Evolutionary conservation across 2,113 vertebrate species (phyloP).

Genomic region (Barnardius zonarius): DNA sequence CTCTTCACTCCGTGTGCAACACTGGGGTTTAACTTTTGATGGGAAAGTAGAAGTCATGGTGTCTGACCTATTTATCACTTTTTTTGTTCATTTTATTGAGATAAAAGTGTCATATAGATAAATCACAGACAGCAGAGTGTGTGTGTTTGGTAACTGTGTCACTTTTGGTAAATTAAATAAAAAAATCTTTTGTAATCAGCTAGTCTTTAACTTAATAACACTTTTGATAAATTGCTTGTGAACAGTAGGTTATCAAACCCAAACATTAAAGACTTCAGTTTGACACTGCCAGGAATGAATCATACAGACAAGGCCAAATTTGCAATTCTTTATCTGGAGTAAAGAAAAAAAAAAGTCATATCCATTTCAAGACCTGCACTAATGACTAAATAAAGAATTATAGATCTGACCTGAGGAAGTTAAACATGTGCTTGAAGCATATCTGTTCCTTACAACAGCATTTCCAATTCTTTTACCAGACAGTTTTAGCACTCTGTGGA

Average conservation of each 20-base stretch:
- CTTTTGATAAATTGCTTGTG: slow-evolving; percentile 33
- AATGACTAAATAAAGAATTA: neutral
- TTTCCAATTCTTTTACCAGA: neutral
- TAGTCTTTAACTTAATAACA: slow-evolving; percentile 35
- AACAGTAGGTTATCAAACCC: slow-evolving; percentile 30
- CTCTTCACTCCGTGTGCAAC: neutral
- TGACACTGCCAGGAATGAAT: slow-evolving; percentile 8
- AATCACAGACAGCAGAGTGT: neutral
- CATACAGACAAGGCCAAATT: neutral
- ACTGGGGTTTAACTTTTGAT: neutral
- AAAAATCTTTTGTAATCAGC: slow-evolving; percentile 41
- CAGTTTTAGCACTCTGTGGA: neutral
- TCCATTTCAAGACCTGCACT: neutral
- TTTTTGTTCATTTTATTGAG: neutral
- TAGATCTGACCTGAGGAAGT: neutral
- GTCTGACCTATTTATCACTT: neutral
- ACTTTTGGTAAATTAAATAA: slow-evolving; percentile 24
- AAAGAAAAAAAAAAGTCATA: neutral
- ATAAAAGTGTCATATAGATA: neutral
- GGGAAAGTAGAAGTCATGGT: neutral
- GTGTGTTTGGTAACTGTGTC: neutral
- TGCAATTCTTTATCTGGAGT: neutral
- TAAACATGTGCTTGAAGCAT: neutral
- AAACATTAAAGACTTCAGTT: slow-evolving; percentile 23
- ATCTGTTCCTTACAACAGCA: neutral